Percentiles rank a stretch among this genome's conserved stretches.
These are phyloP conservation scores for Oncorhynchus keta DNA, from an alignment of 2,113 vertebrate genomes.

Conservation along the genomic window DNA sequence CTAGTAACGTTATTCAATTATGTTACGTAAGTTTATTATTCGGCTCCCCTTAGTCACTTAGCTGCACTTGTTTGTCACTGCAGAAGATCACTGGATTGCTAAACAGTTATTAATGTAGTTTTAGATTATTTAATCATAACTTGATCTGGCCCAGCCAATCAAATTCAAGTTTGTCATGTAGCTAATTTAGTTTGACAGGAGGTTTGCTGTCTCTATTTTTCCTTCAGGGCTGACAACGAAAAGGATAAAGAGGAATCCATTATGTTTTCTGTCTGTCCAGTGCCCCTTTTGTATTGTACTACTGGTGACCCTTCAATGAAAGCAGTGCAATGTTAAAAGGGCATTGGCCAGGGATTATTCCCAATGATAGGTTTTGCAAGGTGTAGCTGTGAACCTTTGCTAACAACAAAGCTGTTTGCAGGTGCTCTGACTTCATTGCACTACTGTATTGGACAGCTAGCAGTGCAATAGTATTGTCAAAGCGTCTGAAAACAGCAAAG, in stretches of 20 bases:
- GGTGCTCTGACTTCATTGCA: constrained; percentile 99
- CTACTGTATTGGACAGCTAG: constrained; percentile 96
- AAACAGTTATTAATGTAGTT: too few species aligned
- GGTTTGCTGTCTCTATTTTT: neutral
- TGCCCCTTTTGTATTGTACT: constrained; percentile 85
- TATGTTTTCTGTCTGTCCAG: constrained; percentile 70
- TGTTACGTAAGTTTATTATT: too few species aligned
- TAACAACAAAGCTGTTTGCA: constrained; percentile 73
- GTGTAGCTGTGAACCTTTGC: neutral
- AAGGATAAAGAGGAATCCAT: constrained; percentile 6
- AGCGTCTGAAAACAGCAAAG: constrained; percentile 87
- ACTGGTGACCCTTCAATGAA: constrained; percentile 75
- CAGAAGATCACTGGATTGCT: too few species aligned
- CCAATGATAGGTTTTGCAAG: constrained; percentile 14
- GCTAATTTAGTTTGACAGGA: neutral
- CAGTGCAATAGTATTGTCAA: constrained; percentile 99
- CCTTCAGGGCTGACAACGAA: neutral
- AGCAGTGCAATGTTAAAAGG: constrained; percentile 87
- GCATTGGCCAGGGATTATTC: constrained; percentile 77
- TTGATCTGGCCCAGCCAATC: too few species aligned
- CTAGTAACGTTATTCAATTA: too few species aligned
- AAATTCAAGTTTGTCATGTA: too few species aligned
- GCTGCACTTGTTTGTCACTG: too few species aligned
- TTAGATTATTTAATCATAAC: too few species aligned
- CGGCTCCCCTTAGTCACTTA: too few species aligned